Base-by-base conservation (phyloP, 2,888 invertebrate species). In the Notodonta ziczac region DNA sequence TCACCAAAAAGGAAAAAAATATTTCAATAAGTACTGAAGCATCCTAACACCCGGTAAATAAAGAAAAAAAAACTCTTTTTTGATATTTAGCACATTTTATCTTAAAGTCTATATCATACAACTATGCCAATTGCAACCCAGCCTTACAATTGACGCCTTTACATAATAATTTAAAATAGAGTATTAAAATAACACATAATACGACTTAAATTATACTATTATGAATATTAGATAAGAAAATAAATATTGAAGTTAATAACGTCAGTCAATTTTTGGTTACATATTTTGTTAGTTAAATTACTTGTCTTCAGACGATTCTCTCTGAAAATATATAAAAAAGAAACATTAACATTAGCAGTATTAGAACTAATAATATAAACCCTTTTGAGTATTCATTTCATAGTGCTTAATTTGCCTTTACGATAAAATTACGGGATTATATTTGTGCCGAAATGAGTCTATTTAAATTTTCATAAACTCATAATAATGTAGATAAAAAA, bases 101-200 rank as follows among this genome's bases (percentile, higher is more conserved):
- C 84, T 86, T 88, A 85, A 62, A 63, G 53, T 66, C 83, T 86
- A 87, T 86, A 87, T 83, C 77, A 56, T 87, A 88, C 84, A 86
- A 69, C 75, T 83, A 83, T 69, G 88, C 78, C 90, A 90, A 89
- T 87, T 86, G 89, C 77, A 92, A 88, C 93, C 93, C 93, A 93
- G 91, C 93, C 93, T 89, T 91, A 86, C 90, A 88, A 90, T 86
- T 87, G 91, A 87, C 90, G 67, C 65, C 73, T 76, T 66, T 54
- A 77, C 70, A 74, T 73, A 67, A 69, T 73, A 67, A 63, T 72
- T 69, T 63, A 68, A 74, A 73, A 67, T 69, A 81, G 85, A 87
- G 87, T 87, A 86, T 85, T 88, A 71, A 78, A 77, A 77, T 70
- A 81, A 77, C 68, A 77, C 66, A 73, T 56, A 63, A 66, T 63